phyloP scores from a whole-genome alignment of 2,888 invertebrate species.

The Choristoneura rosaceana region DNA sequence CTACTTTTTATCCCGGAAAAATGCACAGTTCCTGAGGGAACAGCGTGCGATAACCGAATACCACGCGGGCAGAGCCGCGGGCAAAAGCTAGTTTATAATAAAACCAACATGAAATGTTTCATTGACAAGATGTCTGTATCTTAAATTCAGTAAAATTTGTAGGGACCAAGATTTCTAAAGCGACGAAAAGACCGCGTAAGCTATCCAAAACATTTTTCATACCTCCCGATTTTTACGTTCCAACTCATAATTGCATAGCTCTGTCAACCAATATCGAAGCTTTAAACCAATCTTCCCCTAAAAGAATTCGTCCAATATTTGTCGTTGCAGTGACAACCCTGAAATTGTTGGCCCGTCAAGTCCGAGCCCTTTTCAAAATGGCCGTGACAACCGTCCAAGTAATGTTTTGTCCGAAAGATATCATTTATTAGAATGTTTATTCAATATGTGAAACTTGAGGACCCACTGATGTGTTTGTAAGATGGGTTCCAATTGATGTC shows the following conservation, averaged over 20 bases:
- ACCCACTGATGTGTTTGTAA: slow-evolving; percentile 5
- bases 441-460: slow-evolving; percentile 39
- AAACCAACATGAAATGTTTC: too few relatives aligned
- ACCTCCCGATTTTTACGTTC: background rate
- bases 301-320: slow-evolving; percentile 66
- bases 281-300: slow-evolving; percentile 56
- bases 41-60: too few relatives aligned
- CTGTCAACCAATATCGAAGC: slow-evolving; percentile 35
- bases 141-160: too few relatives aligned
- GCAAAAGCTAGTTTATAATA: too few relatives aligned
- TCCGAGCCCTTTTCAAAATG: slow-evolving; percentile 82
- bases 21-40: too few relatives aligned
- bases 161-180: too few relatives aligned
- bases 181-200: too few relatives aligned
- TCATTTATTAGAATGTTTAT: slow-evolving; percentile 68
- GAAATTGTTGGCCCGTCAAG: slow-evolving; percentile 66
- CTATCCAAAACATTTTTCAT: background rate
- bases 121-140: too few relatives aligned
- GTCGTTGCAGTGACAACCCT: slow-evolving; percentile 66
- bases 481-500: background rate
- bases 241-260: background rate
- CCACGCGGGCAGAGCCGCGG: too few relatives aligned
- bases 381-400: slow-evolving; percentile 68
- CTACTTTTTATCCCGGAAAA: too few relatives aligned
- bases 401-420: slow-evolving; percentile 66